Percentiles rank a stretch among this genome's conserved stretches.
Evolutionary conservation across 2,888 invertebrate genomes (phyloP).

Genomic region (Acleris holmiana): DNA sequence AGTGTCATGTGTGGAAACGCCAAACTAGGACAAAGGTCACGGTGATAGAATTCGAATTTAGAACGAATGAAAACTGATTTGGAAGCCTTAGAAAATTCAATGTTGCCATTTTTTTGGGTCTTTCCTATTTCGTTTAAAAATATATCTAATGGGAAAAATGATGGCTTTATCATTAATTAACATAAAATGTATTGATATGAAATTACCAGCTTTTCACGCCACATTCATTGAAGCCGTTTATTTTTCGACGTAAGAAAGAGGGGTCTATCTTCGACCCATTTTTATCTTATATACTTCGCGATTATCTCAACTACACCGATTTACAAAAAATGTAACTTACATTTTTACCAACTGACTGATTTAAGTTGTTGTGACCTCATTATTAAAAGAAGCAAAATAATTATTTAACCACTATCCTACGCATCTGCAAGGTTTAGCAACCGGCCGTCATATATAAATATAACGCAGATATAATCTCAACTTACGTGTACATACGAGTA

Average conservation of each 20-base stretch:
- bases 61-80: neutral
- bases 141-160: too few relatives aligned
- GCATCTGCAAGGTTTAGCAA: conserved; percentile 27
- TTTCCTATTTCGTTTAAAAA: neutral
- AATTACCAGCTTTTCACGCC: too few relatives aligned
- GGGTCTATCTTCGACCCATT: too few relatives aligned
- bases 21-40: conserved; percentile 27
- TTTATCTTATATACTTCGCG: too few relatives aligned
- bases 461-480: conserved; percentile 13
- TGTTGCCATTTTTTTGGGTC: neutral
- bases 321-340: too few relatives aligned
- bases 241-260: too few relatives aligned
- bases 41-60: conserved; percentile 5
- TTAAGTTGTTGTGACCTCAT: neutral
- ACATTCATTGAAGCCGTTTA: too few relatives aligned
- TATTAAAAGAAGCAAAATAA: conserved; percentile 12
- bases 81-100: neutral
- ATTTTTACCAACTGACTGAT: too few relatives aligned
- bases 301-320: too few relatives aligned
- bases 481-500: conserved; percentile 1
- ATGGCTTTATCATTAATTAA: too few relatives aligned
- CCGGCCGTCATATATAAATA: conserved; percentile 3
- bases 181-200: too few relatives aligned
- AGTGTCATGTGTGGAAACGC: conserved; percentile 20
- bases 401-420: conserved; percentile 1